phyloP scores from a whole-genome alignment of 2,113 vertebrate genomes.

The Apaloderma vittatum region DNA sequence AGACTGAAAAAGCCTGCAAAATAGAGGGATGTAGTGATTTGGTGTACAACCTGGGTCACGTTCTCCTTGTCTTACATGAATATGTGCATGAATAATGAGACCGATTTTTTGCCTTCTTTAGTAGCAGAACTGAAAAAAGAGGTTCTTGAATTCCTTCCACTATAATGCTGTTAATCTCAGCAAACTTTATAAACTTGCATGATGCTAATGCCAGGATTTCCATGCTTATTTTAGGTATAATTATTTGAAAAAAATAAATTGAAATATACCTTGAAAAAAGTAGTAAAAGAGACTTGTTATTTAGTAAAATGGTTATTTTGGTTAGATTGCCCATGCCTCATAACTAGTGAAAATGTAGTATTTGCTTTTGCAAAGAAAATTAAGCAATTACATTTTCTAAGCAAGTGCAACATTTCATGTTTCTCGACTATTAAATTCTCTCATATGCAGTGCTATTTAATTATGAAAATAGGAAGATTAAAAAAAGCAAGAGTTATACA shows the following conservation, averaged over 20 bases:
- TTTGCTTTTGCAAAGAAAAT: not conserved
- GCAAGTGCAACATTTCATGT: not conserved
- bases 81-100: not conserved
- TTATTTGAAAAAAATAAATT: not conserved
- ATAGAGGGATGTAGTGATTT: not conserved
- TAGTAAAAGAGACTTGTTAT: not conserved
- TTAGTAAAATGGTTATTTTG: not conserved
- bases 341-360: not conserved
- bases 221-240: not conserved
- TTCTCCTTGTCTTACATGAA: constrained; percentile 9
- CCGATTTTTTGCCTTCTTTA: not conserved
- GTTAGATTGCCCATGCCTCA: not conserved
- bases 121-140: not conserved
- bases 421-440: not conserved
- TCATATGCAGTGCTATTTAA: not conserved
- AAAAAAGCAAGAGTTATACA: not conserved
- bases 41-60: not conserved
- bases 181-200: not conserved
- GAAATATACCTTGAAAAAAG: not conserved
- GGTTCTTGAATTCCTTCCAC: not conserved
- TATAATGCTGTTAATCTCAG: not conserved
- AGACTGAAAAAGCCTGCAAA: not conserved
- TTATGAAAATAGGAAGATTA: not conserved
- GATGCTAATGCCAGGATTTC: not conserved
- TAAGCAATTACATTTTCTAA: not conserved